Percentiles rank a stretch among this genome's conserved stretches.
Evolutionary conservation across 2,888 invertebrate genomes (phyloP).

Genomic region (Petrolisthes manimaculis): DNA sequence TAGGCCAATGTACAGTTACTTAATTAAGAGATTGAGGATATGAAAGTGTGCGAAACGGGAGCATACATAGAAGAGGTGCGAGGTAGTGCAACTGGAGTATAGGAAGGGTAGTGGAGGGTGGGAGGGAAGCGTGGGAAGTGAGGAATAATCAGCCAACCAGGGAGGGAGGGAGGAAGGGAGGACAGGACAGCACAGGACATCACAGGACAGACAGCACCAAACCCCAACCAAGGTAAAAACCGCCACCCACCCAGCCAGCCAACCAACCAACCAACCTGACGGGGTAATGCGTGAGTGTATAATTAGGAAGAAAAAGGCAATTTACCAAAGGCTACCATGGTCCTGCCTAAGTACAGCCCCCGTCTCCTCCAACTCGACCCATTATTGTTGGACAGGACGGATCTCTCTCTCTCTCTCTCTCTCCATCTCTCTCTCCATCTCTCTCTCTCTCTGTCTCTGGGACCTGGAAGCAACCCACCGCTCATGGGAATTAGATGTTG

Average conservation of each 20-base stretch:
- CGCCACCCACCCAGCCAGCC: too few species aligned
- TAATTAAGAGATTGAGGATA: too few species aligned
- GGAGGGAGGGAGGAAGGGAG: too few species aligned
- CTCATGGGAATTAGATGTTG: too few species aligned
- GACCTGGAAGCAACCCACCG: neutral
- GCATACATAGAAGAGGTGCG: too few species aligned
- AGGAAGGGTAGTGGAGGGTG: neutral
- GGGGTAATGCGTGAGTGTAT: constrained; percentile 24
- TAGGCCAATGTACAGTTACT: too few species aligned
- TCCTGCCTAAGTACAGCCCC: constrained; percentile 13
- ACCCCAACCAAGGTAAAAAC: constrained; percentile 1
- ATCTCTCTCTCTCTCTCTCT: too few species aligned
- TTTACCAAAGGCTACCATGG: constrained; percentile 24
- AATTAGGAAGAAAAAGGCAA: constrained; percentile 31
- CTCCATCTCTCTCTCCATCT: too few species aligned
- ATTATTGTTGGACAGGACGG: neutral
- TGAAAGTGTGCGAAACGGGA: too few species aligned
- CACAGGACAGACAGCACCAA: too few species aligned
- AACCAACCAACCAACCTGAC: too few species aligned
- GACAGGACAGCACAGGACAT: neutral
- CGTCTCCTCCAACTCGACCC: neutral
- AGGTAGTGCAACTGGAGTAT: neutral
- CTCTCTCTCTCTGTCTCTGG: too few species aligned
- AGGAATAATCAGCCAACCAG: neutral
- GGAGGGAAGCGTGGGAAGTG: neutral